Conservation (phyloP, 2,113 vertebrate genomes). For the Cololabis saira region DNA sequence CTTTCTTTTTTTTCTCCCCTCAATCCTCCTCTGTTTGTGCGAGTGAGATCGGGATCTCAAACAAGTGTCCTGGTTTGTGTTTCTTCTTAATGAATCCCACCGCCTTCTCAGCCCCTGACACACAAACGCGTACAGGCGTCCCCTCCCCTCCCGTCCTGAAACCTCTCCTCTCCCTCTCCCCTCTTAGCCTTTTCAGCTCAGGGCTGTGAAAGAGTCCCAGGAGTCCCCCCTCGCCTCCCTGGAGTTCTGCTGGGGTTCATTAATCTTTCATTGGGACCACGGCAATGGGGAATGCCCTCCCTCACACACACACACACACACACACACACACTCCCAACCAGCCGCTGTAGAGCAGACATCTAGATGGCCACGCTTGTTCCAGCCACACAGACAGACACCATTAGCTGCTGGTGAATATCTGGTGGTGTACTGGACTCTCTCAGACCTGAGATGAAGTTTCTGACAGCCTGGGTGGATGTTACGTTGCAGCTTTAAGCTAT, state of each 20-base stretch:
- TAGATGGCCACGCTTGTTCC: conserved; percentile 30
- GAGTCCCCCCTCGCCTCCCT: conserved; percentile 81
- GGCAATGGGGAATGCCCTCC: conserved; percentile 75
- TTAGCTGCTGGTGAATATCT: conserved; percentile 27
- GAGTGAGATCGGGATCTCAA: conserved; percentile 54
- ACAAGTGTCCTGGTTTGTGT: conserved; percentile 63
- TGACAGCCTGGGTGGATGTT: conserved; percentile 25
- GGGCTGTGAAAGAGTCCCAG: conserved; percentile 82
- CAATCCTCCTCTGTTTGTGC: conserved; percentile 47
- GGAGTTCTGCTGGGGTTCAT: conserved; percentile 84
- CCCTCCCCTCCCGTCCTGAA: conserved; percentile 8
- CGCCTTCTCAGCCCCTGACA: conserved; percentile 17
- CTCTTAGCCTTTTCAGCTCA: conserved; percentile 76
- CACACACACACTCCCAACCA: conserved; percentile 7
- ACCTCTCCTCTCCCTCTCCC: conserved; percentile 42
- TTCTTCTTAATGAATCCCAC: conserved; percentile 68
- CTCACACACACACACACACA: background rate
- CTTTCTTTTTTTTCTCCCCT: conserved; percentile 48
- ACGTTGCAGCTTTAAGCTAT: conserved; percentile 45
- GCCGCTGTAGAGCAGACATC: conserved; percentile 40
- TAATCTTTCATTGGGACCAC: conserved; percentile 86
- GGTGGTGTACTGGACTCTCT: conserved; percentile 22
- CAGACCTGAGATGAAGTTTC: conserved; percentile 36
- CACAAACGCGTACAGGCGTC: conserved; percentile 39
- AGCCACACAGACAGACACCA: conserved; percentile 23